A percentile compares a stretch with the other conserved stretches of the same genome.
Evolutionary conservation across 2,113 vertebrate species (phyloP).

Genomic region (Rafetus swinhoei): DNA sequence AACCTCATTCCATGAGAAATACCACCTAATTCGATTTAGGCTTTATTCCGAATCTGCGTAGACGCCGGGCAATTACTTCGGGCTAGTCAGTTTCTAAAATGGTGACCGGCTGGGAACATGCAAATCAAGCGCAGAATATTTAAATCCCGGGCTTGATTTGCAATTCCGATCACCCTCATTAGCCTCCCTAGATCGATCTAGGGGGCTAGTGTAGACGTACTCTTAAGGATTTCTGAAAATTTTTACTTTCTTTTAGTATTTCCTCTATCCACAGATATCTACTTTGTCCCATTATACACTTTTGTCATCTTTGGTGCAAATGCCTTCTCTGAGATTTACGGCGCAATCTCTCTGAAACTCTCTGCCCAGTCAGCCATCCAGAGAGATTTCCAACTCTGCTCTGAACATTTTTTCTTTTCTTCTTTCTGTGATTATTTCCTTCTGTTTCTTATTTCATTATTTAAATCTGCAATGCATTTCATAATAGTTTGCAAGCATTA

Average conservation of each 20-base stretch:
- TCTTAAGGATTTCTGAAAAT: background rate
- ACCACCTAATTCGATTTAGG: too few species aligned
- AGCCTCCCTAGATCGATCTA: too few species aligned
- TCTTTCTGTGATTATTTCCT: background rate
- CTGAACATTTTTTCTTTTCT: background rate
- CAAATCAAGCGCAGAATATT: too few species aligned
- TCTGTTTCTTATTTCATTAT: background rate
- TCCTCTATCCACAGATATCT: background rate
- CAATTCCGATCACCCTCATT: too few species aligned
- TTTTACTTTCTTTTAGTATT: background rate
- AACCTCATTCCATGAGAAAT: too few species aligned
- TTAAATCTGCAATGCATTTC: background rate
- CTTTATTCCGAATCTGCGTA: too few species aligned
- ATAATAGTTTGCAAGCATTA: background rate
- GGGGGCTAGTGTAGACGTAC: too few species aligned
- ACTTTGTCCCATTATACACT: background rate
- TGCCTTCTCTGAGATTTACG: background rate
- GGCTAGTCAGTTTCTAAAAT: too few species aligned
- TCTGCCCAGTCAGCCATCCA: background rate
- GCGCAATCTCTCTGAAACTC: background rate
- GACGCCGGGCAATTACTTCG: too few species aligned
- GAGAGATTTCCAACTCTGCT: background rate
- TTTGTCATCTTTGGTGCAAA: background rate
- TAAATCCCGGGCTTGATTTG: too few species aligned
- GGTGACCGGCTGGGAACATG: too few species aligned